Base-by-base conservation (phyloP, 2,113 vertebrate species). In the Trochalopteron elliotii region DNA sequence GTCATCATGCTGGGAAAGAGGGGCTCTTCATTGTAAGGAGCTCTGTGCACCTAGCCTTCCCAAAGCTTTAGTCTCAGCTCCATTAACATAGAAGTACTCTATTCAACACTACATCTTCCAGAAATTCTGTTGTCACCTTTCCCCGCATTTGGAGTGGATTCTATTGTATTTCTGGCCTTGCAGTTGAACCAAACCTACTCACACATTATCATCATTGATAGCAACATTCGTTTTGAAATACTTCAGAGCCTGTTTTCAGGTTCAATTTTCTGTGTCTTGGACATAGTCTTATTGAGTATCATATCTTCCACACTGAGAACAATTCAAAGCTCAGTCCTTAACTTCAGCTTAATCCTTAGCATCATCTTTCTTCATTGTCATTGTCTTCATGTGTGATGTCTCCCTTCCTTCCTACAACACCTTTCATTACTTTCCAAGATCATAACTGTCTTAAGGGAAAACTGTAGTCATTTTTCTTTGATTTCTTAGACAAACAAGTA, bases 11-110 rank as follows among this genome's bases (percentile, higher is more conserved):
- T 53, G 5, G 25, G 25, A 63, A 74, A 60, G 31, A 21, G 7
- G 1, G 3, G 2, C 5, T 87, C 37, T 35, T 76, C 20, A 40
- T 31, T 0, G 0, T 49, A 47, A 80, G 31, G 30, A 81, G 11
- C 5, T 80, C n/a, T 65, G 33, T 37, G 11, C 19, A 65, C 9
- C 7, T 40, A 23, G 10, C 15, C 6, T 84, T 81, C 50, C 37
- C 22, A 74, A 49, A 74, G 33, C 37, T 64, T 80, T 55, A 83
- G 8, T 37, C 15, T 18, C 37, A 42, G 17, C 9, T 84, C 37
- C 1, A 0, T 42, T 74, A 49, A 28, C 18, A 33, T 12, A 20
- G 14, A 56, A 69, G 27, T 24, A 20, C 15, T 49, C 9, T 67
- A 9, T 25, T 17, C 14, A 47, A 18, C 14, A 7, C 13, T 21